These are phyloP conservation scores for Pangasius macronema DNA, from an alignment of 2,797 vertebrate genomes.

Conservation along the genomic window DNA sequence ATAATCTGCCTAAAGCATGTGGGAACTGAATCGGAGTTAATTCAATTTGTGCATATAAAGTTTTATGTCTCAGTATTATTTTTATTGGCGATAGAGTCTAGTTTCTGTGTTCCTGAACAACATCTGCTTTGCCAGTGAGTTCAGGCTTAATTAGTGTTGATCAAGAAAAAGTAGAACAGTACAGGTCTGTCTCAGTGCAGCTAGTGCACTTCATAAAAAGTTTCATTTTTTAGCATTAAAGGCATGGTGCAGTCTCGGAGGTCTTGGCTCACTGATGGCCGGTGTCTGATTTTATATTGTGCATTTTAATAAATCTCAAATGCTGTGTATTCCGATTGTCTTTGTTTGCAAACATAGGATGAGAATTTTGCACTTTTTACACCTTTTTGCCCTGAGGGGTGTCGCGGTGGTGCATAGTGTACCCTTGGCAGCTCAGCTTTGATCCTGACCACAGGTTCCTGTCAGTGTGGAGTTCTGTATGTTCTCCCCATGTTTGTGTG, in stretches of 20 bases:
- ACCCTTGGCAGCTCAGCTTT: not conserved
- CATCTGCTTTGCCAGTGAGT: constrained; percentile 1
- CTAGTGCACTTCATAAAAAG: not conserved
- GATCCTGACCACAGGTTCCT: not conserved
- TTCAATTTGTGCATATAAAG: not conserved
- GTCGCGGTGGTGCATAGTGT: not conserved
- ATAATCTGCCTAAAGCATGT: not conserved
- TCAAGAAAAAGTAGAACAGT: not conserved
- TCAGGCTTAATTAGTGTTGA: constrained; percentile 6
- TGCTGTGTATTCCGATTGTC: not conserved
- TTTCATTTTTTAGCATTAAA: not conserved
- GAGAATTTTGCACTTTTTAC: not conserved
- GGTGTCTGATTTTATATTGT: constrained; percentile 6
- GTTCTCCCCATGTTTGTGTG: not conserved
- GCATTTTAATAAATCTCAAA: not conserved
- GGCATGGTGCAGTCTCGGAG: not conserved
- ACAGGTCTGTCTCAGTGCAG: not conserved
- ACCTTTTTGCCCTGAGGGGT: too few species aligned
- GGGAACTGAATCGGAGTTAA: not conserved
- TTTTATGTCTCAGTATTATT: not conserved
- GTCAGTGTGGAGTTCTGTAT: not conserved
- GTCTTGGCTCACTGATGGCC: not conserved
- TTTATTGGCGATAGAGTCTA: not conserved
- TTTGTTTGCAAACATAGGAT: not conserved
- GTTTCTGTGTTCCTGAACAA: constrained; percentile 2